These are phyloP conservation scores for Rynchops niger DNA, from an alignment of 2,113 vertebrate species.

Conservation along the genomic window DNA sequence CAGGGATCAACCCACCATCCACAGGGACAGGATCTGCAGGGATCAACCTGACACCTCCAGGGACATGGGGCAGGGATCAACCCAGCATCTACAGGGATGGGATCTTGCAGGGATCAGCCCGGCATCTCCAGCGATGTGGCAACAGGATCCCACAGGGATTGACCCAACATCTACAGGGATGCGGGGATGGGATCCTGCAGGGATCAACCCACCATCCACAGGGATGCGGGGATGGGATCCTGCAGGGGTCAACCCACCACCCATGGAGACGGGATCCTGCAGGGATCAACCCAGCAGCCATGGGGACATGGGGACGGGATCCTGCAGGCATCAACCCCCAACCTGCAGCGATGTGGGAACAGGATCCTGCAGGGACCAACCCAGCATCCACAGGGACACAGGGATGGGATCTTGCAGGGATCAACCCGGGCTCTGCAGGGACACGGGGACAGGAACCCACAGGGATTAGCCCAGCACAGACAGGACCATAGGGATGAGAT, in stretches of 20 bases:
- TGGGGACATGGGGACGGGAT: too few species aligned
- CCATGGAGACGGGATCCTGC: rapidly evolving
- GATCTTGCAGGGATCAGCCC: background rate
- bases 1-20: rapidly evolving
- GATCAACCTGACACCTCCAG: too few species aligned
- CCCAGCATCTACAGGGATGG: rapidly evolving
- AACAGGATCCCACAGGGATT: rapidly evolving
- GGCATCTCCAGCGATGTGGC: too few species aligned
- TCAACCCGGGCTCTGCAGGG: rapidly evolving
- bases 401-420: background rate
- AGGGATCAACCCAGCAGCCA: background rate
- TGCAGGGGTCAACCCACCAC: background rate
- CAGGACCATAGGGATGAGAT: background rate
- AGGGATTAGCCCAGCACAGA: background rate
- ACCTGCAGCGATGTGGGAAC: too few species aligned
- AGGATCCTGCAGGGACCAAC: background rate
- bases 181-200: rapidly evolving
- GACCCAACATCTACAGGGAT: rapidly evolving
- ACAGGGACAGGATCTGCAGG: background rate
- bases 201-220: rapidly evolving
- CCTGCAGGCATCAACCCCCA: background rate
- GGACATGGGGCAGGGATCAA: too few species aligned
- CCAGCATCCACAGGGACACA: rapidly evolving
- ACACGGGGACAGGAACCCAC: too few species aligned
- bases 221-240: background rate